Evolutionary conservation across 2,113 vertebrate species (phyloP).

Genomic region (Empidonax traillii): DNA sequence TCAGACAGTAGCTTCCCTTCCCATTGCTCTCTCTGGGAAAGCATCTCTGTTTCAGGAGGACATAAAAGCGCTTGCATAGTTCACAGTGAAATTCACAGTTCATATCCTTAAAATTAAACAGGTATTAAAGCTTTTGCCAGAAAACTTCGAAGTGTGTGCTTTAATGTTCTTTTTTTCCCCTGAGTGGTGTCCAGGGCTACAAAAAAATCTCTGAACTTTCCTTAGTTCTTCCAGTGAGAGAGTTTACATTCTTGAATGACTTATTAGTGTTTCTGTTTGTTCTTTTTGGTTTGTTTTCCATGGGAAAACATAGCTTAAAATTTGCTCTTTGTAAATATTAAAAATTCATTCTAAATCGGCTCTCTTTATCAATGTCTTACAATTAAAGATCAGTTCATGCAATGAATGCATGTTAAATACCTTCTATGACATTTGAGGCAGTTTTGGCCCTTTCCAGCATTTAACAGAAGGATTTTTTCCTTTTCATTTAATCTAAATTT

Average conservation of each 20-base stretch:
- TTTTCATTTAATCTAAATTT: neutral
- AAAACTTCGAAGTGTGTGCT: neutral
- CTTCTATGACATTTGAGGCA: neutral
- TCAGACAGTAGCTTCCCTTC: neutral
- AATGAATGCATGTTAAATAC: neutral
- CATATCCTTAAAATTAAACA: neutral
- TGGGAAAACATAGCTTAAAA: neutral
- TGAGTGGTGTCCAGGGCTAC: neutral
- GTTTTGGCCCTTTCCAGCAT: neutral
- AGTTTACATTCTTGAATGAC: neutral
- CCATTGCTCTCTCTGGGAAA: neutral
- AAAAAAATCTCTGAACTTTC: slow-evolving; percentile 3
- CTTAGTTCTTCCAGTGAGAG: neutral
- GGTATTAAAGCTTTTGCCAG: neutral
- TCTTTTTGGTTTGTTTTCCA: neutral
- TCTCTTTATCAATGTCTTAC: neutral
- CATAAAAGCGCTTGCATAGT: neutral
- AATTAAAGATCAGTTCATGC: neutral
- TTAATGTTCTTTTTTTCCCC: neutral
- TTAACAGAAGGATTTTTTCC: neutral
- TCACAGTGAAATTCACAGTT: neutral
- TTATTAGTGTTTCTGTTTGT: neutral
- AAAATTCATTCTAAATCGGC: neutral
- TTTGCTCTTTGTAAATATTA: neutral
- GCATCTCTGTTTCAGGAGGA: neutral